Conservation (phyloP, 1,140 invertebrate species). For the Bombyx mandarina region DNA sequence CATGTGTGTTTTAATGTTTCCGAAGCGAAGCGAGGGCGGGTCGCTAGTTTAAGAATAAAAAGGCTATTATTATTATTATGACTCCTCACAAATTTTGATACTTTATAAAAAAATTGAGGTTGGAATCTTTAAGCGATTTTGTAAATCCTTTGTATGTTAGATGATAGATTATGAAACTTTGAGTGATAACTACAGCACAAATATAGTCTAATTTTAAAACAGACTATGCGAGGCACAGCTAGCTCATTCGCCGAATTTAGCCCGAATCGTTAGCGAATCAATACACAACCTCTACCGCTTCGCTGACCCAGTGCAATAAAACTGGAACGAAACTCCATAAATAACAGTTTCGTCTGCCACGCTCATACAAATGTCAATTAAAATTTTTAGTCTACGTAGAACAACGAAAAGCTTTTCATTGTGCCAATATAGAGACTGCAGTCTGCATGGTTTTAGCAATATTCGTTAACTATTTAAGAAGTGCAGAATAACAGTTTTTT, state of each 20-base stretch:
- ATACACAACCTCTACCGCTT: conserved; percentile 37
- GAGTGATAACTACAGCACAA: too few relatives aligned
- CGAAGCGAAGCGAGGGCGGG: too few relatives aligned
- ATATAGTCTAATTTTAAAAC: background rate
- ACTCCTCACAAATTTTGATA: background rate
- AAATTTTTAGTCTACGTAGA: conserved; percentile 29
- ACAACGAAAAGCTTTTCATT: conserved; percentile 2
- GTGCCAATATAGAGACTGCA: too few relatives aligned
- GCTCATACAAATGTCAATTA: conserved; percentile 40
- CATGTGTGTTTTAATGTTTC: too few relatives aligned
- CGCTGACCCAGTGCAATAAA: conserved; percentile 46
- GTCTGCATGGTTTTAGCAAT: too few relatives aligned
- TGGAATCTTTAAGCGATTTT: background rate
- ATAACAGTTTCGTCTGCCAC: conserved; percentile 30
- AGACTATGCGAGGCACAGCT: conserved; percentile 1
- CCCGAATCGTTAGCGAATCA: conserved; percentile 44
- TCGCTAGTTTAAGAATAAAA: too few relatives aligned
- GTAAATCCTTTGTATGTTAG: background rate
- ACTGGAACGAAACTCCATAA: conserved; percentile 50
- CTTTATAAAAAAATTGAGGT: background rate
- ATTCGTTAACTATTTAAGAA: too few relatives aligned
- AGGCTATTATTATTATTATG: too few relatives aligned
- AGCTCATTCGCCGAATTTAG: conserved; percentile 50
- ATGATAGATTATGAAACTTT: too few relatives aligned
- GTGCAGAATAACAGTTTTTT: too few relatives aligned